Conservation (phyloP, 2,888 invertebrate species). For the Agrotis exclamationis region DNA sequence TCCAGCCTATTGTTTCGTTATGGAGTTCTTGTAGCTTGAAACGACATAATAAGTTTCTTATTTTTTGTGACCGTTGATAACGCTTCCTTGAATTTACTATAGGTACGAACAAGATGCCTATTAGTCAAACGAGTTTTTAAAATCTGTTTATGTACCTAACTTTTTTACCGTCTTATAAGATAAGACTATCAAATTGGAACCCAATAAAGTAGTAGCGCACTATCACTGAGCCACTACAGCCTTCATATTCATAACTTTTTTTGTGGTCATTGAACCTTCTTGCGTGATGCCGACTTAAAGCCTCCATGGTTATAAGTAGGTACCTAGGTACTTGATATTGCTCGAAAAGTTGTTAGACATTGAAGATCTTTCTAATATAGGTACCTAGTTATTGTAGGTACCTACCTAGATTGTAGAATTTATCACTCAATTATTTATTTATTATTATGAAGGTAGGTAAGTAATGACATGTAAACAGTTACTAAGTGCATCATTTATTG, state of each 20-base stretch:
- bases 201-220: conserved; percentile 2
- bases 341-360: conserved; percentile 27
- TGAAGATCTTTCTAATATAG: background rate
- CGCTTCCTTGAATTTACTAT: conserved; percentile 35
- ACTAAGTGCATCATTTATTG: conserved; percentile 12
- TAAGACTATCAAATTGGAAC: conserved; percentile 32
- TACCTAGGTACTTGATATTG: conserved; percentile 24
- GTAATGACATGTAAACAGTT: background rate
- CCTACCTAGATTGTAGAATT: background rate
- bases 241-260: conserved; percentile 44
- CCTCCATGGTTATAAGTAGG: conserved; percentile 64
- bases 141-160: conserved; percentile 2
- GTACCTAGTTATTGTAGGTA: too few relatives aligned
- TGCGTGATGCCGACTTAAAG: conserved; percentile 75
- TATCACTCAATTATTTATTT: background rate
- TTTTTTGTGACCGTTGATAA: conserved; percentile 22
- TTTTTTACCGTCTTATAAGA: conserved; percentile 3
- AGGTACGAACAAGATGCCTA: conserved; percentile 2
- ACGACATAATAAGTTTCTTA: conserved; percentile 9
- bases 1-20: conserved; percentile 41
- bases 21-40: conserved; percentile 18
- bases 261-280: conserved; percentile 78
- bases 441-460: background rate
- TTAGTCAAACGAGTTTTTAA: conserved; percentile 35
- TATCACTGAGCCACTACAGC: conserved; percentile 21